Percentiles rank a stretch among this genome's conserved stretches.
These are phyloP conservation scores for Acrossocheilus fasciatus DNA, from an alignment of 2,797 vertebrate species.

Conservation along the genomic window DNA sequence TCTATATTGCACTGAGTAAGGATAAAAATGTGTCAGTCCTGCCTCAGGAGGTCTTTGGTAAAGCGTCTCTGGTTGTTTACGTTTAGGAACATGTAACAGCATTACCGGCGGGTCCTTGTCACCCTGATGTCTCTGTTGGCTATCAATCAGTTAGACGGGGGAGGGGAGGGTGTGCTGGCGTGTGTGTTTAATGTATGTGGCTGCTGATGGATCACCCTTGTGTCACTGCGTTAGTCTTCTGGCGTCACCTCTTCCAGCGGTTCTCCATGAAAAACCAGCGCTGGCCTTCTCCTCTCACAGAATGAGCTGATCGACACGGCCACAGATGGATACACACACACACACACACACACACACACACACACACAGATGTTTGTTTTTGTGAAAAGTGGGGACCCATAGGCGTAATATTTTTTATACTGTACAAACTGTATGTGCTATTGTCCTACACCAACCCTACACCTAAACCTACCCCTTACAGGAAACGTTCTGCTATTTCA, in stretches of 20 bases:
- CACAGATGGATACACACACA: background rate
- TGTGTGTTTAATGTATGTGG: slow-evolving; percentile 19
- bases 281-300: background rate
- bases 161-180: background rate
- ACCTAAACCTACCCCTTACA: too few relatives aligned
- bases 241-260: background rate
- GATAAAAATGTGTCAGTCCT: background rate
- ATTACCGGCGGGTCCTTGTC: slow-evolving; percentile 17
- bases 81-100: slow-evolving; percentile 12
- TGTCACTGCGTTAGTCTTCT: slow-evolving; percentile 18
- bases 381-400: too few relatives aligned
- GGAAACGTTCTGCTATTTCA: too few relatives aligned
- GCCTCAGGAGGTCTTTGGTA: background rate
- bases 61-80: slow-evolving; percentile 8
- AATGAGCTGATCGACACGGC: background rate
- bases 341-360: background rate
- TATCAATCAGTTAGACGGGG: background rate
- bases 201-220: slow-evolving; percentile 14
- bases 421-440: too few relatives aligned
- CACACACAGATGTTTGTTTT: background rate
- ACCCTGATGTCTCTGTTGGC: slow-evolving; percentile 20
- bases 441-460: too few relatives aligned
- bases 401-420: too few relatives aligned
- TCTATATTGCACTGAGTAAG: background rate
- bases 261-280: background rate